Conservation (phyloP, 2,113 vertebrate species). For the Nansenia antarctica region DNA sequence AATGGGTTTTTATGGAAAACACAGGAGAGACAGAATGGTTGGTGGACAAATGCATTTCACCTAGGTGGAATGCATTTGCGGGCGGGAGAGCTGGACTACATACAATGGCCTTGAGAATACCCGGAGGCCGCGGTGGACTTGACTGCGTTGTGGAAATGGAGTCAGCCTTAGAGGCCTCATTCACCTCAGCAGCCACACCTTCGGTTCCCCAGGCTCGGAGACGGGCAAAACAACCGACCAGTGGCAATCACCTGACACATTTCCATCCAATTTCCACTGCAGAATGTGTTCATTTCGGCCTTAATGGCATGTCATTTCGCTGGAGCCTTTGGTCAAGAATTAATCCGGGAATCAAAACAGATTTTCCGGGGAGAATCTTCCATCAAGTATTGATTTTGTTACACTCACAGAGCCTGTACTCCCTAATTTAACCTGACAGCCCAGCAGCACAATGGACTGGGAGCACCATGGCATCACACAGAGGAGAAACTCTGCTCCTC, state of each 20-base stretch:
- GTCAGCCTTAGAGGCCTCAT: slow-evolving; percentile 78
- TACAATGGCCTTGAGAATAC: slow-evolving; percentile 92
- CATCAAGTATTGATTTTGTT: slow-evolving; percentile 99
- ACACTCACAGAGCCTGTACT: slow-evolving; percentile 99
- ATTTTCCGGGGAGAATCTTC: slow-evolving; percentile 99
- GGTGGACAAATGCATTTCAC: slow-evolving; percentile 88
- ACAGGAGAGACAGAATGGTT: slow-evolving; percentile 82
- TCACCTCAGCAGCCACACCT: slow-evolving; percentile 82
- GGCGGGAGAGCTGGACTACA: slow-evolving; percentile 87
- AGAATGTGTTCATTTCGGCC: slow-evolving; percentile 99
- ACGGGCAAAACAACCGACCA: slow-evolving; percentile 88
- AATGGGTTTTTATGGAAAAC: slow-evolving; percentile 86
- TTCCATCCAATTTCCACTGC: slow-evolving; percentile 99
- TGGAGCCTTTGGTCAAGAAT: slow-evolving; percentile 97
- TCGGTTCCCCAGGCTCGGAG: slow-evolving; percentile 81
- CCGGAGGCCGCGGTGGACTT: slow-evolving; percentile 84
- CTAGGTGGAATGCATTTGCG: slow-evolving; percentile 89
- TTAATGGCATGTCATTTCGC: slow-evolving; percentile 99
- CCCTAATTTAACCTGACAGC: slow-evolving; percentile 99
- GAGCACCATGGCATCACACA: slow-evolving; percentile 96
- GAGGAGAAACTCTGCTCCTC: slow-evolving; percentile 86
- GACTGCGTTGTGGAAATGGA: slow-evolving; percentile 83
- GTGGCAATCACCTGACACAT: slow-evolving; percentile 99
- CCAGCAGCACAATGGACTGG: slow-evolving; percentile 97
- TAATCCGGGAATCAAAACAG: slow-evolving; percentile 99